Conservation (phyloP, 2,888 invertebrate species). For the Nymphalis polychloros region DNA sequence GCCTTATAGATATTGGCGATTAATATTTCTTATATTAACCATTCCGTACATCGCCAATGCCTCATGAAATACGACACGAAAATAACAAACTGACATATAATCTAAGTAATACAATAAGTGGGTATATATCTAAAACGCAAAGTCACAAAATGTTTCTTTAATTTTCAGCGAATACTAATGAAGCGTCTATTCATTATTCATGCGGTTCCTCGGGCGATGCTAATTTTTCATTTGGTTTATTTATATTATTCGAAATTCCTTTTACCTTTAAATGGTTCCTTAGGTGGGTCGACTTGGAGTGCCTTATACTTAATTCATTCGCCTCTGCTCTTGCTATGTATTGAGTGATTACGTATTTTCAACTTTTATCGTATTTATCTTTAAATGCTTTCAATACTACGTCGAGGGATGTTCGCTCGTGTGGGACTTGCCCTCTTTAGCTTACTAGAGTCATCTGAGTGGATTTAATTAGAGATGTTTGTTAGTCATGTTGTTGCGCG, state of each 20-base stretch:
- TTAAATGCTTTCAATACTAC: background rate
- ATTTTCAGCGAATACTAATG: constrained; percentile 41
- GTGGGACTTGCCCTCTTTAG: no score
- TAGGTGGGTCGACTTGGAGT: constrained; percentile 14
- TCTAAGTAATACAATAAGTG: background rate
- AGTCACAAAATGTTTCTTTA: constrained; percentile 35
- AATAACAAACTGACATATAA: no score
- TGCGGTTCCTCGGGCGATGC: constrained; percentile 33
- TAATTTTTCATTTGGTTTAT: constrained; percentile 40
- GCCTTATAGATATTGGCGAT: no score
- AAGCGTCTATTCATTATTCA: constrained; percentile 42
- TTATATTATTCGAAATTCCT: constrained; percentile 38
- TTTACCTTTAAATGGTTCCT: constrained; percentile 34
- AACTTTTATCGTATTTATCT: background rate
- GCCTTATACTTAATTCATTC: constrained; percentile 24
- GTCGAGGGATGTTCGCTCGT: background rate
- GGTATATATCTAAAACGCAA: background rate
- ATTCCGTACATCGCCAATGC: no score
- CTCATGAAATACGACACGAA: no score
- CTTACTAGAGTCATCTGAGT: no score
- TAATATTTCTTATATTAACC: no score
- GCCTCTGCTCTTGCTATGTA: constrained; percentile 2
- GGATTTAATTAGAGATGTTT: no score
- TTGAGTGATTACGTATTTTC: constrained; percentile 1
- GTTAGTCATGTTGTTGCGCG: no score